Base-by-base conservation (phyloP, 2,888 invertebrate species). In the Lithophane socia region DNA sequence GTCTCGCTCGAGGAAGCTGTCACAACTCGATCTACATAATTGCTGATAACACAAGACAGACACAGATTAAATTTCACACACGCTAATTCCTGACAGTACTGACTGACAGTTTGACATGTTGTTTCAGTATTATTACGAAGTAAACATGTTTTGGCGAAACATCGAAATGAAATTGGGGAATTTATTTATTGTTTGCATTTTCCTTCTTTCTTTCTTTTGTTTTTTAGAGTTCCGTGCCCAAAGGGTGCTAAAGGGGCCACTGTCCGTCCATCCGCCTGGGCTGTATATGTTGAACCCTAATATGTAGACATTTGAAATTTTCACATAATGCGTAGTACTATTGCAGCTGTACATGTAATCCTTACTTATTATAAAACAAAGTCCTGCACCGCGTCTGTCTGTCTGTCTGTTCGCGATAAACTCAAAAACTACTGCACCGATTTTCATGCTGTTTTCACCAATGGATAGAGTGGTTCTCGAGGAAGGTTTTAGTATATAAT, bases 131-230 rank as follows among this genome's bases (percentile, higher is more conserved):
- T 63, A 76, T 84, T 73, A 64, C 58, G 18, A 52, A 75, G 83
- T 65, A 80, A 85, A 86, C 80, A 85, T 73, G 80, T 80, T 86
- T 73, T 85, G 42, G 24, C 54, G 61, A 63, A 60, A 71, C 71
- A 56, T 68, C 29, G 37, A 61, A 5, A 29, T 2, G 37, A 52
- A 68, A 77, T 67, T 49, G 24, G 52, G 37, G 21, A 83, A 61
- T 60, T 77, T 54, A 18, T n/a, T 47, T 47, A 60, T 65, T 73
- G 61, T 76, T 71, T 61, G 37, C 18, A 54, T 74, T 77, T 77
- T 63, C 37, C 29, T 64, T 21, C 16, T 29, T 29, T 24, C 44
- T 54, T 70, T 49, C 2, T 73, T 73, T 63, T 54, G 58, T 60
- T 66, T 54, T 29, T 37, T 61, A 37, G 18, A 18, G 61, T 37